Base-by-base conservation (phyloP, 2,888 invertebrate genomes). In the Petrophora chlorosata region DNA sequence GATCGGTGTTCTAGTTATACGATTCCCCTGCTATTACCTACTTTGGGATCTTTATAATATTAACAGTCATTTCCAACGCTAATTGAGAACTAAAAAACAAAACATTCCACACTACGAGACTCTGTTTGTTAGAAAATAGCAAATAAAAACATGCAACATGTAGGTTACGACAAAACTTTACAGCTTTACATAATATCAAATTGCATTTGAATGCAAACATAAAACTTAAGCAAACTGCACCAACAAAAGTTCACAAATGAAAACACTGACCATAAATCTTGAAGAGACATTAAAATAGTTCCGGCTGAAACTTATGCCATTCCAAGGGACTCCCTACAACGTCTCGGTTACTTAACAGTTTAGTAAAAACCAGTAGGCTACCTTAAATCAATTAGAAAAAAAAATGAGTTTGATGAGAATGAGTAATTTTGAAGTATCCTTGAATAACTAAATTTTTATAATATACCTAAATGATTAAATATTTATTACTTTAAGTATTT, bases 311-410 rank as follows among this genome's bases (percentile, higher is more conserved):
- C 56, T 58, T 58, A 51, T 51, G 58, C 56, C 45, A 66, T 65
- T 67, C 56, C 62, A 38, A 56, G 60, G 61, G 65, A 66, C 65
- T 68, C 67, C 72, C 67, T 68, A 70, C 74, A 73, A 75, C 74
- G 79, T 79, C 82, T 83, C 83, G 79, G 81, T 80, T 70, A 29
- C 9, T 33, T 25, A 34, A 35, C 29, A 39, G 34, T 45, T 5
- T 3, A 50, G 28, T 10, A 17, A 12, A 5, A 17, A 33, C 1
- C 38, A 39, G 42, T 17, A 17, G 2, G 4, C 10, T 9, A 23
- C 25, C 13, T 19, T 28, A 14, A 7, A 15, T 15, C 13, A 19
- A 3, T 19, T 8, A 13, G 17, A n/a, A 35, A 35, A 8, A 5
- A 2, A 4, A n/a, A 19, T 4, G 7, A 19, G 7, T 19, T 19